phyloP scores from a whole-genome alignment of 2,888 invertebrate genomes.

The Netelia fuscicornis region DNA sequence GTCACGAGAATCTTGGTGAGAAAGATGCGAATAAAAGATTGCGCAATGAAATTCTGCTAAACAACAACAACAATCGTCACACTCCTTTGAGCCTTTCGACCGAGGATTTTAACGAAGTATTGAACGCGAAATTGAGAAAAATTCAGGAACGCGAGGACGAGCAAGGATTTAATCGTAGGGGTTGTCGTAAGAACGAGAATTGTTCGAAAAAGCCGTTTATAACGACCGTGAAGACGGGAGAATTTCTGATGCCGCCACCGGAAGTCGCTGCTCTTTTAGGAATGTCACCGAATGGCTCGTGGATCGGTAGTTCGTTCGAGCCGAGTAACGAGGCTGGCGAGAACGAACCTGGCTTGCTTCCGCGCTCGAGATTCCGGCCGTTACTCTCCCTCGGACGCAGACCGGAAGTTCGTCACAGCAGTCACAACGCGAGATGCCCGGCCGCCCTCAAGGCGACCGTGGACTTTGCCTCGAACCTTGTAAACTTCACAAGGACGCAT shows the following conservation, averaged over 20 bases:
- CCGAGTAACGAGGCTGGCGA: conserved; percentile 66
- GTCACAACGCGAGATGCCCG: conserved; percentile 80
- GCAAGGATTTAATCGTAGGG: conserved; percentile 70
- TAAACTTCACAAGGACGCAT: conserved; percentile 71
- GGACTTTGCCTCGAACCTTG: conserved; percentile 79
- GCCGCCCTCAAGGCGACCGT: conserved; percentile 81
- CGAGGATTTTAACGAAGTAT: conserved; percentile 89
- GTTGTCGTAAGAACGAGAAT: conserved; percentile 60
- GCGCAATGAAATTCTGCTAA: conserved; percentile 63
- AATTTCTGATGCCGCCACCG: conserved; percentile 92
- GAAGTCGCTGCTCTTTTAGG: conserved; percentile 89
- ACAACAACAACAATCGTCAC: conserved; percentile 41
- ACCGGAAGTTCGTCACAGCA: conserved; percentile 81
- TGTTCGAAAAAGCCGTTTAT: conserved; percentile 88
- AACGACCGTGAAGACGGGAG: conserved; percentile 92
- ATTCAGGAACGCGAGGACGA: conserved; percentile 88
- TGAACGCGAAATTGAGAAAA: conserved; percentile 90
- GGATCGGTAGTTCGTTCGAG: conserved; percentile 68
- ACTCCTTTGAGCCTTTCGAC: conserved; percentile 83
- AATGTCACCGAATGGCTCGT: conserved; percentile 81
- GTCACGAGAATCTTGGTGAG: conserved; percentile 84
- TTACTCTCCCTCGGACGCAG: conserved; percentile 76
- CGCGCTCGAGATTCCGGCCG: conserved; percentile 76
- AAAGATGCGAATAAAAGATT: conserved; percentile 77
- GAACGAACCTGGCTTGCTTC: conserved; percentile 28